Evolutionary conservation across 2,888 invertebrate species (phyloP), one percentile per base, ranked within the genome.

Genomic region (Lingula anatina): DNA sequence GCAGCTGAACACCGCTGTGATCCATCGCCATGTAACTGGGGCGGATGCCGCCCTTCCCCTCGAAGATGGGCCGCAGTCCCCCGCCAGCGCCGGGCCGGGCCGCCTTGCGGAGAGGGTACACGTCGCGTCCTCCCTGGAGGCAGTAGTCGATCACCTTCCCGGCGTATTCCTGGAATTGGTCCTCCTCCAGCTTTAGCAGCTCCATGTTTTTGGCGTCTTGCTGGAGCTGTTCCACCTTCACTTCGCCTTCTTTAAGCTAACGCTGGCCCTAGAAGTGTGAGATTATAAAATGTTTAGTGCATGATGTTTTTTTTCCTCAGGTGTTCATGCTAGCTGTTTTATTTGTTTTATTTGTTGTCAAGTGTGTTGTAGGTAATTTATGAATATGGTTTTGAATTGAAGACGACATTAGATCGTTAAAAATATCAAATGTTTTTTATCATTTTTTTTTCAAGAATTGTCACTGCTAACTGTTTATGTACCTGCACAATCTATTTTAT

Each of bases 81-180:
- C 74, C 73, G 0, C 76, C 76, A 1, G 67, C 67, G 0, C 73
- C 74, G 12, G 56, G 54, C 37, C 51, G 52, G 18, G 75, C 74
- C 5, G 75, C 75, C 54, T 67, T 67, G 26, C 61, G 58, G 24
- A 77, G 67, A 2, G 76, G 74, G 54, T 71, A 68, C 15, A 68
- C 65, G 54, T 76, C 75, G 37, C 75, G 61, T 7, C 75, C 76
- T 20, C 71, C 69, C 48, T 70, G 58, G 50, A 72, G 70, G 50
- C 73, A 69, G 57, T 75, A 74, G 18, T 72, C 65, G 38, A 77
- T 77, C 23, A 77, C 75, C 50, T 70, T 67, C 45, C 31, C 54
- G 35, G 72, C 72, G 49, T 71, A 71, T 43, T 74, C 75, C 60
- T 76, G 74, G 66, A 76, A 77, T 57, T 76, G 75, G 18, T 64